Base-by-base conservation (phyloP, 2,797 vertebrate species). In the Cirrhinus mrigala region DNA sequence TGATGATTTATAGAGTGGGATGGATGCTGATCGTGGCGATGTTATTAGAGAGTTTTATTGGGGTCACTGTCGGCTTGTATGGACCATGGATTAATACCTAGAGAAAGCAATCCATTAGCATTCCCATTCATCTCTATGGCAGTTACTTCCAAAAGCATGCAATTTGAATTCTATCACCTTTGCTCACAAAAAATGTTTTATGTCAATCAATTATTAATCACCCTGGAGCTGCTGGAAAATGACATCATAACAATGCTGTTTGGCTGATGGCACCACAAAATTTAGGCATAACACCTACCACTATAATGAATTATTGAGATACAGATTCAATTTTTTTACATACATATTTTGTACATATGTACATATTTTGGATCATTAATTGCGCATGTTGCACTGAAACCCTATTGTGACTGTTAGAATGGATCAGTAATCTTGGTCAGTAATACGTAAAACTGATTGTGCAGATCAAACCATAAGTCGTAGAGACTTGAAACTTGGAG, bases 1-100 rank as follows among this genome's bases (percentile, higher is more conserved):
- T 22, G 29, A 37, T 62, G 52, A 79, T 73, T 74, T 78, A 83
- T 54, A n/a, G 66, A 27, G 44, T 69, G 12, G 54, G 64, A 76
- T 37, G 69, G 33, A 74, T 81, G 76, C 15, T 58, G 60, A 86
- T 68, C 24, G 33, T 81, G 37, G 56, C 12, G 68, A 24, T 48
- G 33, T 81, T n/a, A 56, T 29, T 64, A 64, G 27, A 15, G 14
- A 29, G 27, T 29, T 64, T 64, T 64, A 29, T 44, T 58, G 33
- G n/a, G 40, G 9, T 79, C 33, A 22, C 33, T 66, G 27, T 66
- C 15, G 7, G 69, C 22, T 44, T 37, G 68, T n/a, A 15, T 76
- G 73, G 24, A 64, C 1, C 14, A 64, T 16, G 62, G 14, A 16
- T 2, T 14, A 29, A 56, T 22, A 56, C 9, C 24, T 33, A 75